These are phyloP conservation scores for Leistus spinibarbis DNA, from an alignment of 2,888 invertebrate species.

Conservation along the genomic window DNA sequence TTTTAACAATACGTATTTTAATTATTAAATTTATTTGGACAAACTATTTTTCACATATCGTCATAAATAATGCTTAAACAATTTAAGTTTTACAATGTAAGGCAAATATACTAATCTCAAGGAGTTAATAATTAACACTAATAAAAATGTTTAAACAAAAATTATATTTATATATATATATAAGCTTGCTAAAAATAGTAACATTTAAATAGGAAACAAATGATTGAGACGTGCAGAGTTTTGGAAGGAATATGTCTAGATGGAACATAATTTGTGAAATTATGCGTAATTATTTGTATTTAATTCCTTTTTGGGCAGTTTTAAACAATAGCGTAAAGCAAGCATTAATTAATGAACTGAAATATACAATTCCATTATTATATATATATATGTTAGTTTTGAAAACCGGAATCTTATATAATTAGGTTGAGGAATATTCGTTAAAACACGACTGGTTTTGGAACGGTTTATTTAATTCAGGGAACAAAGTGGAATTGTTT, in stretches of 20 bases:
- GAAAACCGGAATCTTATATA: conserved; percentile 7
- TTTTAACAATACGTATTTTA: conserved; percentile 9
- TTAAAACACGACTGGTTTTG: background rate
- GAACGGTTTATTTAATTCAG: background rate
- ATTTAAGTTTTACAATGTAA: conserved; percentile 36
- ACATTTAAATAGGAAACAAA: conserved; percentile 36
- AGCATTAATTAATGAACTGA: conserved; percentile 30
- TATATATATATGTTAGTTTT: conserved; percentile 9
- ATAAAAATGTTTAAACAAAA: conserved; percentile 10
- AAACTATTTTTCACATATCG: conserved; percentile 37
- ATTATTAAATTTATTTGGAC: conserved; percentile 40
- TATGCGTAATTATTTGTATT: conserved; percentile 19
- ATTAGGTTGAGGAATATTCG: background rate
- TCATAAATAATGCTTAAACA: conserved; percentile 37
- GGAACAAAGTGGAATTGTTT: no score
- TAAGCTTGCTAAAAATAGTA: conserved; percentile 39
- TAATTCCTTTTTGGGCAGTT: conserved; percentile 27
- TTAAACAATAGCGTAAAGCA: conserved; percentile 23
- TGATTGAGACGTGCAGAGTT: conserved; percentile 5
- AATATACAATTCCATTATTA: conserved; percentile 31
- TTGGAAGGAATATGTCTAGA: background rate
- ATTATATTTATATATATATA: conserved; percentile 10
- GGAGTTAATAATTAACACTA: conserved; percentile 28
- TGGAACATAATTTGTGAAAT: conserved; percentile 10
- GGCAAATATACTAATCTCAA: conserved; percentile 39